Conservation (phyloP, 1,140 invertebrate genomes). For the Colletes gigas region DNA sequence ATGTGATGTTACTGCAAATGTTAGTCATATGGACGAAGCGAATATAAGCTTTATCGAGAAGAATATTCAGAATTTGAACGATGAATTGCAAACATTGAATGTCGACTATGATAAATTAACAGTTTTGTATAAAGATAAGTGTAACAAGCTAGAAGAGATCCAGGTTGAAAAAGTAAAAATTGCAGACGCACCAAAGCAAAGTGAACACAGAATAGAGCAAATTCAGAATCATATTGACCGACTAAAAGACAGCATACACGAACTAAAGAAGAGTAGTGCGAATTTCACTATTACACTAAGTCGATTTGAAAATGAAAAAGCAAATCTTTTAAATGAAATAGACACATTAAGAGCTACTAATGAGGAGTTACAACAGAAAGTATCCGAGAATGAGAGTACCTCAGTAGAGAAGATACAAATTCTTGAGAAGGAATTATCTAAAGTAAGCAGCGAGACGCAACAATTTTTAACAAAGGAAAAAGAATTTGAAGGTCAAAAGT, state of each 20-base stretch:
- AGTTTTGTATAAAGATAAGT: slow-evolving; percentile 37
- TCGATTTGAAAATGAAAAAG: slow-evolving; percentile 34
- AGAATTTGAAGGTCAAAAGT: slow-evolving; percentile 30
- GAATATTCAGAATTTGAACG: slow-evolving; percentile 33
- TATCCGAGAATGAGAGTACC: slow-evolving; percentile 28
- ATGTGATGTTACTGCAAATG: slow-evolving; percentile 27
- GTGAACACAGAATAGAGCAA: slow-evolving; percentile 25
- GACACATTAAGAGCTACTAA: slow-evolving; percentile 33
- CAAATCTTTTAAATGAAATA: slow-evolving; percentile 33
- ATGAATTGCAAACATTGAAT: slow-evolving; percentile 48
- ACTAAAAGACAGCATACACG: slow-evolving; percentile 23
- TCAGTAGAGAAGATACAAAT: slow-evolving; percentile 47
- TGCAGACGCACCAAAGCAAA: neutral
- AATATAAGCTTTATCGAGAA: slow-evolving; percentile 49
- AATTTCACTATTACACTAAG: slow-evolving; percentile 7
- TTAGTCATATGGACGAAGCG: slow-evolving; percentile 30
- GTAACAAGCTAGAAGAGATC: slow-evolving; percentile 17
- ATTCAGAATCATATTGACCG: slow-evolving; percentile 31
- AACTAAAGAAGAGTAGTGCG: slow-evolving; percentile 28
- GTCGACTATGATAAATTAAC: slow-evolving; percentile 41
- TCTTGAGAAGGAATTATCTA: slow-evolving; percentile 59
- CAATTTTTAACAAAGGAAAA: slow-evolving; percentile 20
- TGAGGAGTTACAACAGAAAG: slow-evolving; percentile 23
- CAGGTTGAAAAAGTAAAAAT: slow-evolving; percentile 12
- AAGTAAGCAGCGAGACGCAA: slow-evolving; percentile 53